Base-by-base conservation (phyloP, 2,797 vertebrate genomes). In the Anabas testudineus region DNA sequence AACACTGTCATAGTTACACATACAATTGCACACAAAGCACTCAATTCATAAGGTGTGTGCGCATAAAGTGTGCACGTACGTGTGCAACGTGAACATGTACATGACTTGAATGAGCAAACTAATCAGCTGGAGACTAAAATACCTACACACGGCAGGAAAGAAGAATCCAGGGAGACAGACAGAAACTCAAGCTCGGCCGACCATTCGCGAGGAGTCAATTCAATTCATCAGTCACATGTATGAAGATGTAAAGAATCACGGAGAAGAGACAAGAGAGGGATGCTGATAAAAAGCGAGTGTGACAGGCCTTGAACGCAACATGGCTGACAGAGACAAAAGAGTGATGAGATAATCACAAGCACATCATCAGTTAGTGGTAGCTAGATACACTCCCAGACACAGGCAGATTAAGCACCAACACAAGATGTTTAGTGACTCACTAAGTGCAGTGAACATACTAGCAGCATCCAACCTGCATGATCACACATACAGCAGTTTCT, bases 31-130 rank as follows among this genome's bases (percentile, higher is more conserved):
- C 60, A 67, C 68, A 60, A 39, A 69, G 70, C 18, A 55, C 59
- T 86, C 76, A 59, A 64, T 80, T 78, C 73, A 74, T 42, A 22
- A 76, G 28, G 60, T 34, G 48, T 22, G 41, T 60, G 48, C 48
- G 9, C 30, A 32, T 7, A 9, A 36, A 12, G 67, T 61, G 53
- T 19, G 65, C 57, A 4, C 63, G 2, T 45, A 34, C 46, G 67
- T 63, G 56, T 19, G 65, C n/a, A 30, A 55, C 47, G 56, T 34
- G 75, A 66, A 62, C 14, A n/a, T 54, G 55, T 48, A 32, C 60
- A 74, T 56, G 71, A 83, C 80, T 82, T 55, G 66, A 71, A 69
- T 70, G 55, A 83, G 67, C 64, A 59, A 72, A 62, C 46, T 52
- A 73, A 52, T 46, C 51, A 76, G 43, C 43, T 32, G 54, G 48